These are phyloP conservation scores for Drosophila lacertosa DNA, from an alignment of 1,140 invertebrate species.

Conservation along the genomic window DNA sequence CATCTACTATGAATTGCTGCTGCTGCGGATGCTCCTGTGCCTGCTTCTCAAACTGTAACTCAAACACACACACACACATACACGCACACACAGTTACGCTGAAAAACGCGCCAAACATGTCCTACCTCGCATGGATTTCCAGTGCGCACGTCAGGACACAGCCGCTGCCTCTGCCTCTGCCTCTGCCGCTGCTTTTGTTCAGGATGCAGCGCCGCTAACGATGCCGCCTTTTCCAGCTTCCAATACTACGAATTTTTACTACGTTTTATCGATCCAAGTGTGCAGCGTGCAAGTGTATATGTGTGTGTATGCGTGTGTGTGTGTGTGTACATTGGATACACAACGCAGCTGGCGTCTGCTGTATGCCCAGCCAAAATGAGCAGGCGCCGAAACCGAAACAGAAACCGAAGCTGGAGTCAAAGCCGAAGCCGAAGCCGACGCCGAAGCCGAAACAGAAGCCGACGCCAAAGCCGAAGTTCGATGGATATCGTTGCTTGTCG, in stretches of 20 bases:
- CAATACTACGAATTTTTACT: conserved; percentile 83
- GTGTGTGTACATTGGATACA: conserved; percentile 13
- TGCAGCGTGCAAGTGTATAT: conserved; percentile 22
- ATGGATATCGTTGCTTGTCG: background rate
- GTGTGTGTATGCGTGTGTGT: conserved; percentile 39
- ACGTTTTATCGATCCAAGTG: conserved; percentile 79
- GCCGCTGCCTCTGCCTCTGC: conserved; percentile 16
- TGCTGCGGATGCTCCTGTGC: conserved; percentile 24
- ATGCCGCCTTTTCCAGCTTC: conserved; percentile 71
- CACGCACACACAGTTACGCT: conserved; percentile 10
- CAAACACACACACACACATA: conserved; percentile 14
- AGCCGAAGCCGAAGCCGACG: background rate
- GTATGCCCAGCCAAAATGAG: conserved; percentile 75
- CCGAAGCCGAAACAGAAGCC: background rate
- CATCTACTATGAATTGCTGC: conserved; percentile 26
- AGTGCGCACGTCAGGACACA: conserved; percentile 70
- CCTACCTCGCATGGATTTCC: conserved; percentile 79
- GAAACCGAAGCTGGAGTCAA: conserved; percentile 13
- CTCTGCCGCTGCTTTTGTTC: background rate
- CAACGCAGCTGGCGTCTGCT: conserved; percentile 56
- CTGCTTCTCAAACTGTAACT: conserved; percentile 40
- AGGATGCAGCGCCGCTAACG: conserved; percentile 26
- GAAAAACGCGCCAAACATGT: conserved; percentile 83
- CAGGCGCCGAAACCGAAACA: conserved; percentile 20
- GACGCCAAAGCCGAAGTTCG: no score